Evolutionary conservation across 2,797 vertebrate species (phyloP).

Genomic region (Percopsis omiscomaycus): DNA sequence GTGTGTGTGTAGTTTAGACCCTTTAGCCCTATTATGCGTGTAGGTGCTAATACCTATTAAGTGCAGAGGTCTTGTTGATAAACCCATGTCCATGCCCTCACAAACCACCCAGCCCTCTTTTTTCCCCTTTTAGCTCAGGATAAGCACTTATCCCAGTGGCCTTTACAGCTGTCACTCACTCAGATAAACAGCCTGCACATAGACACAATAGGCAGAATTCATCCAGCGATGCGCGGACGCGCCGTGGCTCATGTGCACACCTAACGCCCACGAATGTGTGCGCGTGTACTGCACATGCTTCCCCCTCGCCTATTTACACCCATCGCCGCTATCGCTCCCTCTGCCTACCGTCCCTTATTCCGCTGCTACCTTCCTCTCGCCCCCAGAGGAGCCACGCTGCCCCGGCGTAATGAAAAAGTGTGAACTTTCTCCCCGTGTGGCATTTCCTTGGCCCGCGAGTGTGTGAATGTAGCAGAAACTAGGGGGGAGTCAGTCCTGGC

Average conservation of each 20-base stretch:
- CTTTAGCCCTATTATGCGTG: slow-evolving; percentile 40
- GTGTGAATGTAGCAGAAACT: slow-evolving; percentile 67
- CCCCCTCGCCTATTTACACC: slow-evolving; percentile 37
- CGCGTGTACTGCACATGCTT: neutral
- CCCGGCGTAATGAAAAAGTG: slow-evolving; percentile 64
- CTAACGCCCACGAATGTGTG: too few relatives aligned
- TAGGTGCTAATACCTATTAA: slow-evolving; percentile 44
- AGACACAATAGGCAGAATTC: neutral
- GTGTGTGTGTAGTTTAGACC: slow-evolving; percentile 25
- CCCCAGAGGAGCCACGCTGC: slow-evolving; percentile 56
- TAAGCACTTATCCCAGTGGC: slow-evolving; percentile 42
- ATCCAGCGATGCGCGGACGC: neutral
- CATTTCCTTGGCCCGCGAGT: slow-evolving; percentile 59
- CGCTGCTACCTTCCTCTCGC: neutral
- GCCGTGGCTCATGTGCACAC: neutral
- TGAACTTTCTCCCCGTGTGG: slow-evolving; percentile 62
- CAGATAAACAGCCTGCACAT: slow-evolving; percentile 3
- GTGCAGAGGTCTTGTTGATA: slow-evolving; percentile 42
- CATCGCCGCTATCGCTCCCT: slow-evolving; percentile 32
- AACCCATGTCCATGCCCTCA: slow-evolving; percentile 36
- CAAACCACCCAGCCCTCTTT: neutral
- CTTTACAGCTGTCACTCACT: neutral
- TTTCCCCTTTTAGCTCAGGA: slow-evolving; percentile 27
- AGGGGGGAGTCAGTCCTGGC: slow-evolving; percentile 50
- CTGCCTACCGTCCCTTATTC: slow-evolving; percentile 36